Base-by-base conservation (phyloP, 2,888 invertebrate species). In the Ditula angustiorana region DNA sequence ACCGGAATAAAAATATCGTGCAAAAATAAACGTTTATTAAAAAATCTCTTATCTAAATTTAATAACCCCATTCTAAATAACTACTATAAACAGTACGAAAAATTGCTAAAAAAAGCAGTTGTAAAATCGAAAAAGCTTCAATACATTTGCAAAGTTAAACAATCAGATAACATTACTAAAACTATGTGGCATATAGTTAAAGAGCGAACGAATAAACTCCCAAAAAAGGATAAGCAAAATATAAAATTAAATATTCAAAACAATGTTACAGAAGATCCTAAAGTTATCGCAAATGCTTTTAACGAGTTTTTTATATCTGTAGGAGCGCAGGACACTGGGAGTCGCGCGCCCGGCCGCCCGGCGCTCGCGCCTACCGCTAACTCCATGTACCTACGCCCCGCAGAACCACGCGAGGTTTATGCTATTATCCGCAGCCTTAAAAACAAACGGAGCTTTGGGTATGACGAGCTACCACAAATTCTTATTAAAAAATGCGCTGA, bases 371-470 rank as follows among this genome's bases (percentile, higher is more conserved):
- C 37, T 1, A 24, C 11, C 5, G 13, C 7, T 2, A 55, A 55
- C 5, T 37, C 53, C 4, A 23, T 55, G n/a, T 55, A 33, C 5
- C 16, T 55, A 37, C 1, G 2, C 5, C 24, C 37, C n/a, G 37
- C 37, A 2, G 24, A n/a, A 0, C 13, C 11, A 11, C 33, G 1
- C 23, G 50, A 52, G 16, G 21, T 41, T 10, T 11, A 5, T 23
- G 23, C 28, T 19, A 58, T 58, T 26, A 67, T 64, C 47, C 33
- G 44, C 26, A 57, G 30, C 13, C 13, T 67, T 2, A 67, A 67
- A 61, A 64, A 61, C 35, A 63, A 67, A 37, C 50, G 13, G 1
- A 67, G 64, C 13, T 64, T 26, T 23, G 64, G 67, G 4, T 37
- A 33, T 13, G 67, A 67, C 23, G 67, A 58, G 16, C 49, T 65